phyloP scores from a whole-genome alignment of 1,140 invertebrate genomes.

The Lepidostoma basale region DNA sequence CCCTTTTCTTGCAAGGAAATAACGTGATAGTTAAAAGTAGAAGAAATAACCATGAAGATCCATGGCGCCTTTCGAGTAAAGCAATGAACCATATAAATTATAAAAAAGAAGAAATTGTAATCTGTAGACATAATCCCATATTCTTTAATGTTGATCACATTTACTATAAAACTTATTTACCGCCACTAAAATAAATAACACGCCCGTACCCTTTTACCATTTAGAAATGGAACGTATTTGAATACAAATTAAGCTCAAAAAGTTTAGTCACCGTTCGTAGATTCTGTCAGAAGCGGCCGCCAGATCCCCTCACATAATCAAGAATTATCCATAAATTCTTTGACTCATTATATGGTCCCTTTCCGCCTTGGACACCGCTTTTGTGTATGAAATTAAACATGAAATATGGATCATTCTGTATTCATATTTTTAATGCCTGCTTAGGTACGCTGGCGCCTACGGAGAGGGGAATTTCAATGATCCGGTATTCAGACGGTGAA shows the following conservation, averaged over 20 bases:
- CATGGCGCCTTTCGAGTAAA: no score
- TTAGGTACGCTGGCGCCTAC: constrained; percentile 42
- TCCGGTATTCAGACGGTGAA: constrained; percentile 16
- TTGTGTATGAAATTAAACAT: constrained; percentile 37
- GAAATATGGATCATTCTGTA: constrained; percentile 41
- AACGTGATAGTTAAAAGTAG: no score
- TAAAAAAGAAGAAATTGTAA: no score
- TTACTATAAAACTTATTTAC: no score
- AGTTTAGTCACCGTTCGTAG: not conserved
- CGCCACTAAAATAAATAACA: no score
- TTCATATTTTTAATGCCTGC: constrained; percentile 33
- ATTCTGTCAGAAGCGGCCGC: constrained; percentile 1
- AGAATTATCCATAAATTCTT: constrained; percentile 35
- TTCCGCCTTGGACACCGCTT: constrained; percentile 12
- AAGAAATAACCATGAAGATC: no score
- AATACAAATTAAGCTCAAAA: not conserved
- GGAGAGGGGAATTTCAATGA: not conserved
- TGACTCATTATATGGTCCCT: constrained; percentile 2
- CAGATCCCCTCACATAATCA: constrained; percentile 39
- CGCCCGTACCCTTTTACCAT: no score
- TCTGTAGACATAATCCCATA: no score
- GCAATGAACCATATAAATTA: no score
- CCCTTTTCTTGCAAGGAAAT: no score
- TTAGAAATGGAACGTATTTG: not conserved
- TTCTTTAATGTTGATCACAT: no score